These are phyloP conservation scores for Sylvietta virens DNA, from an alignment of 2,113 vertebrate genomes.

Conservation along the genomic window DNA sequence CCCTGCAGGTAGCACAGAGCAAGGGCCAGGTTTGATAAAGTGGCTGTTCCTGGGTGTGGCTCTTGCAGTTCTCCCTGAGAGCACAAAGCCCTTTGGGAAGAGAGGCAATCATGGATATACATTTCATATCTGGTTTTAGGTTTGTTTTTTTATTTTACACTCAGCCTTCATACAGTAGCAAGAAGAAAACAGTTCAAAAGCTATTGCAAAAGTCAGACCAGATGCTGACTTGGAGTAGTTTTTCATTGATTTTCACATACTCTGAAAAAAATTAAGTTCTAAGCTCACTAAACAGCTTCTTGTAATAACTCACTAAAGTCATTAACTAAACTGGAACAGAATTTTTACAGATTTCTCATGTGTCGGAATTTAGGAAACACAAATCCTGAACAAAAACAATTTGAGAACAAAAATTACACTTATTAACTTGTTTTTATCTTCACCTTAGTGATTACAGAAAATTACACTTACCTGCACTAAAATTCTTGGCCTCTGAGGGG, in stretches of 20 bases:
- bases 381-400: neutral
- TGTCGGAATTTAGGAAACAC: neutral
- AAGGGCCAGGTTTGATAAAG: neutral
- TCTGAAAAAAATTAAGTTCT: neutral
- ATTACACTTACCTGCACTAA: slow-evolving; percentile 86
- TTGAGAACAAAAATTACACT: neutral
- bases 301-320: neutral
- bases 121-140: neutral
- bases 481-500: slow-evolving; percentile 92
- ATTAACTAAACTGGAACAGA: neutral
- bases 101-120: neutral
- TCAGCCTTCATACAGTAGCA: neutral
- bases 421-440: neutral
- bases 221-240: neutral
- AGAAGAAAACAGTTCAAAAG: neutral
- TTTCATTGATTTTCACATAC: neutral
- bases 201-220: neutral
- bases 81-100: neutral
- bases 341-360: neutral
- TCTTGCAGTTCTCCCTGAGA: neutral
- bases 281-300: neutral
- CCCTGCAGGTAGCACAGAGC: neutral
- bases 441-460: neutral
- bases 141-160: neutral
- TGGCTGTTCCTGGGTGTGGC: neutral